Conservation (phyloP, 37 sponge, comb jelly and placozoan genomes). For the Bolinopsis microptera region DNA sequence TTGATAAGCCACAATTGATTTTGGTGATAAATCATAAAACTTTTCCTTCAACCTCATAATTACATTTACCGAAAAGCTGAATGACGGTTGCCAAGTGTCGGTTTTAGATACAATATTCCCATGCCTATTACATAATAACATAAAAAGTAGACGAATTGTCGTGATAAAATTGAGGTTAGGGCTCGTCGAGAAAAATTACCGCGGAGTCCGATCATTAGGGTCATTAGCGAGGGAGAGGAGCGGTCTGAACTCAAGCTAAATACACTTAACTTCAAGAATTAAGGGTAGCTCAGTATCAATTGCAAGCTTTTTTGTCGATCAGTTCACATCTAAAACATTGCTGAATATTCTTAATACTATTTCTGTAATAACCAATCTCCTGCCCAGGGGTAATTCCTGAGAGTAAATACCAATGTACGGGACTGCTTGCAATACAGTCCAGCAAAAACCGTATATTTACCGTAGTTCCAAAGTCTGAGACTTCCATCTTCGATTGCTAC, state of each 20-base stretch:
- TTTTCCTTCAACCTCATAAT: background rate
- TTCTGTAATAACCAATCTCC: background rate
- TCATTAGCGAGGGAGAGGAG: background rate
- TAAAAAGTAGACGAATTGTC: background rate
- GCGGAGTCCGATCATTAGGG: background rate
- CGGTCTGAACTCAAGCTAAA: background rate
- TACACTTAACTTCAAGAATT: background rate
- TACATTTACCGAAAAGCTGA: background rate
- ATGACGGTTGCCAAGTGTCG: background rate
- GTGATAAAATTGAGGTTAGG: background rate
- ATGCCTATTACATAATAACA: background rate
- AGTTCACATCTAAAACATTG: too few relatives aligned
- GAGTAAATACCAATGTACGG: background rate
- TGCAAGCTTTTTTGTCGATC: too few relatives aligned
- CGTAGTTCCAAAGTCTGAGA: conserved; percentile 62
- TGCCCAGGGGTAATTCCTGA: background rate
- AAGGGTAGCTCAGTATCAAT: background rate
- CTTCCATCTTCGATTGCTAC: conserved; percentile 61
- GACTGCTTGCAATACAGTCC: background rate
- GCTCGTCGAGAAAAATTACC: background rate
- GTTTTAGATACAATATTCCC: background rate
- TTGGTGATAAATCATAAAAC: too few relatives aligned
- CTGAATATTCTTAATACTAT: too few relatives aligned
- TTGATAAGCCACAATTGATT: background rate
- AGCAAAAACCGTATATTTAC: too few relatives aligned